Percentiles rank a stretch among this genome's conserved stretches.
Evolutionary conservation across 64 coral and sea anemone species (phyloP).

Genomic region (Dendronephthya gigantea): DNA sequence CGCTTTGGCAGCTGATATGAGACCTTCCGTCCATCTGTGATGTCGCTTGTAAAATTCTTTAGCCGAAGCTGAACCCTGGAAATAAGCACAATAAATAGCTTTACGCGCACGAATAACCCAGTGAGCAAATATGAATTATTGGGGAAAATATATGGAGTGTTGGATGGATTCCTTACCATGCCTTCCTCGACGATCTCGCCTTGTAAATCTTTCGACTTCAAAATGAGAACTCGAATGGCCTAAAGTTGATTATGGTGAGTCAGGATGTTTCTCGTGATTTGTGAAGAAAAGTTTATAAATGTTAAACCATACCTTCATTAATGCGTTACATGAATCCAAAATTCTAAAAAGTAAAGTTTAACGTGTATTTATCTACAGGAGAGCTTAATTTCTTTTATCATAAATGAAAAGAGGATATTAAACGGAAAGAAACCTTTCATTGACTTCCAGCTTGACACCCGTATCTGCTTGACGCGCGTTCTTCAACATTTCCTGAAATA

Average conservation of each 20-base stretch:
- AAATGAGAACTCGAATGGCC: slow-evolving; percentile 61
- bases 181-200: slow-evolving; percentile 64
- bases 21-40: slow-evolving; percentile 89
- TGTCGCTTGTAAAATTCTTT: slow-evolving; percentile 96
- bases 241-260: not conserved
- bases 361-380: not conserved
- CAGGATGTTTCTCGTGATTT: not conserved
- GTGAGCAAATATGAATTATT: too few species aligned
- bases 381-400: not conserved
- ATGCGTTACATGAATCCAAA: slow-evolving; percentile 59
- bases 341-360: slow-evolving; percentile 30
- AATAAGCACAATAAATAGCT: not conserved
- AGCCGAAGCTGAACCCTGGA: slow-evolving; percentile 66
- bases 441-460: slow-evolving; percentile 58
- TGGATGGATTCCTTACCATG: slow-evolving; percentile 24
- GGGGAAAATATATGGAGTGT: too few species aligned
- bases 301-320: slow-evolving; percentile 54
- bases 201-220: slow-evolving; percentile 66
- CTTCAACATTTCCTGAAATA: slow-evolving; percentile 54
- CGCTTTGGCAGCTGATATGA: slow-evolving; percentile 92
- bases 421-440: slow-evolving; percentile 42
- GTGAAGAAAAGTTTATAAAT: not conserved
- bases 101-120: too few species aligned
- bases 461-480: slow-evolving; percentile 50
- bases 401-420: not conserved